Conservation (phyloP, 2,888 invertebrate species). For the Drosophila subsilvestris region DNA sequence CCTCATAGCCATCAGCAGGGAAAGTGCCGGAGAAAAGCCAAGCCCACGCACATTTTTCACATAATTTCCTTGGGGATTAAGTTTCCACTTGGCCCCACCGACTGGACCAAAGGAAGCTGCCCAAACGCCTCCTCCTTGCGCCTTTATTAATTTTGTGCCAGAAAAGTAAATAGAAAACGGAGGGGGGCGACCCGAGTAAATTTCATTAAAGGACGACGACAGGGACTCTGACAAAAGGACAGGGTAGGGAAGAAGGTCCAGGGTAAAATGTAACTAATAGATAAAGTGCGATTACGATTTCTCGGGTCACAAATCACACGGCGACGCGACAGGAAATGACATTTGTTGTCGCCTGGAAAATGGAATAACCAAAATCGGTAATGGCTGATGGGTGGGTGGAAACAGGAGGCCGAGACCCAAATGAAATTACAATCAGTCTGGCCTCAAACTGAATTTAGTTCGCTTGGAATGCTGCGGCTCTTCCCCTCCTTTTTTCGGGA, state of each 20-base stretch:
- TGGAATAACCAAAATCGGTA: constrained; percentile 69
- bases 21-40: constrained; percentile 48
- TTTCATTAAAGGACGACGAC: constrained; percentile 68
- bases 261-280: constrained; percentile 67
- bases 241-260: constrained; percentile 5
- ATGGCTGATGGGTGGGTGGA: constrained; percentile 23
- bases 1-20: constrained; percentile 12
- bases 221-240: not conserved
- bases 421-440: constrained; percentile 76
- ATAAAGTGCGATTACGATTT: constrained; percentile 69
- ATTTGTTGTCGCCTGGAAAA: constrained; percentile 70
- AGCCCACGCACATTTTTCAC: constrained; percentile 73
- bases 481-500: constrained; percentile 12
- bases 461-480: constrained; percentile 11
- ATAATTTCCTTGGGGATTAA: constrained; percentile 77
- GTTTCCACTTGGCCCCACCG: constrained; percentile 67
- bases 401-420: constrained; percentile 34
- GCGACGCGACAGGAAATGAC: constrained; percentile 62
- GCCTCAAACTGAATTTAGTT: constrained; percentile 65
- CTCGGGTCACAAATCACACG: constrained; percentile 68
- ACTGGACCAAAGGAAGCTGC: constrained; percentile 7
- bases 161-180: constrained; percentile 69
- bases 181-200: constrained; percentile 62
- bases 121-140: constrained; percentile 42
- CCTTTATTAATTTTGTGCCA: constrained; percentile 71